Conservation (phyloP, 2,888 invertebrate species). For the Drosophila melanosoma region DNA sequence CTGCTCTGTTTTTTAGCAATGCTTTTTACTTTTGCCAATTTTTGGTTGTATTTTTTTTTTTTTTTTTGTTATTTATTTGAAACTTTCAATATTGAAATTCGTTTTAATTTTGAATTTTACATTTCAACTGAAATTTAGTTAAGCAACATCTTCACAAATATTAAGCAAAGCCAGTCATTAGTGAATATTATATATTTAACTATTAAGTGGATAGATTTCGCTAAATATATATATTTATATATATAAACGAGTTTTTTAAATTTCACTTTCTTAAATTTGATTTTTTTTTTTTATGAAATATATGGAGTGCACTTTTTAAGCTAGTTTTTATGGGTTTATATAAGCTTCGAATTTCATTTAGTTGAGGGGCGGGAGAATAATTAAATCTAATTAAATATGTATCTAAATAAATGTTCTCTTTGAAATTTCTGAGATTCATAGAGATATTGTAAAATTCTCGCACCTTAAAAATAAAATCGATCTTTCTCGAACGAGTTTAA, state of each 20-base stretch:
- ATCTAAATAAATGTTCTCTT: not conserved
- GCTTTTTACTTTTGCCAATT: constrained; percentile 15
- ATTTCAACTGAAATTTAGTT: constrained; percentile 9
- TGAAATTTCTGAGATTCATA: not conserved
- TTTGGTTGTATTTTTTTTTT: constrained; percentile 1
- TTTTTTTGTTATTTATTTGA: not conserved
- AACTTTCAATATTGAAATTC: constrained; percentile 11
- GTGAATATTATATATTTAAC: not conserved
- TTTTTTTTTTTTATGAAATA: too few species aligned
- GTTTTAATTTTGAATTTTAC: constrained; percentile 15
- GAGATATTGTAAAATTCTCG: not conserved
- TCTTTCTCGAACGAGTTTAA: not conserved
- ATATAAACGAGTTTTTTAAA: not conserved
- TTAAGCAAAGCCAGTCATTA: constrained; percentile 9
- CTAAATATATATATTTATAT: not conserved
- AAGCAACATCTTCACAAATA: constrained; percentile 2
- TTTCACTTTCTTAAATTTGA: not conserved
- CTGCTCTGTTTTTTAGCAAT: constrained; percentile 10
- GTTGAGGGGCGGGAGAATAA: not conserved
- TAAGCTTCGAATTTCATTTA: not conserved
- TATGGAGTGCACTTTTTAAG: not conserved
- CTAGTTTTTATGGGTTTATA: not conserved
- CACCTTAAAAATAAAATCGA: not conserved
- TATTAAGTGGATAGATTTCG: not conserved
- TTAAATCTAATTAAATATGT: not conserved